Evolutionary conservation across 1,140 invertebrate genomes (phyloP).

Genomic region (Globodera rostochiensis): DNA sequence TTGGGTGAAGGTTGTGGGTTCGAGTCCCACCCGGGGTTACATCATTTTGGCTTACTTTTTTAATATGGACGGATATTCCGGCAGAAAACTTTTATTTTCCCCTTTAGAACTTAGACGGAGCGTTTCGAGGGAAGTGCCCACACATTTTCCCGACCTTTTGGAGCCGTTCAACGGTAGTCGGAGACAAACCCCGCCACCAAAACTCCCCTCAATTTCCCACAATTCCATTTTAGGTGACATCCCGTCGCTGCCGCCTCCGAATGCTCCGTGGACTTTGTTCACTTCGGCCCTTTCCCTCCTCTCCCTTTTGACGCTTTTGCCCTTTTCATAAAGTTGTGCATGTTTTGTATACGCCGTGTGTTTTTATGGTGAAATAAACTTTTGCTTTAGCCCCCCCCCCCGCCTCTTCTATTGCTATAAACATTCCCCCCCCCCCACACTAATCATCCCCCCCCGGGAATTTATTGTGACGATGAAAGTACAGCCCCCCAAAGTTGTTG

Average conservation of each 20-base stretch:
- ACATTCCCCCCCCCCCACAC: neutral
- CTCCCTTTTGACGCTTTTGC: neutral
- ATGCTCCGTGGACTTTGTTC: neutral
- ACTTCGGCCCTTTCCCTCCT: neutral
- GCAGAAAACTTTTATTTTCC: conserved; percentile 4
- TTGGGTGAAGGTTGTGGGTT: too few relatives aligned
- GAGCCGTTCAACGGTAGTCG: neutral
- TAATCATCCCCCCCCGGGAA: neutral
- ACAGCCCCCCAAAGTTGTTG: neutral
- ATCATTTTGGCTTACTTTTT: too few relatives aligned
- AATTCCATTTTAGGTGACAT: neutral
- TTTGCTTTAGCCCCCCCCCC: conserved; percentile 4
- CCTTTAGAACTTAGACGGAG: conserved; percentile 29
- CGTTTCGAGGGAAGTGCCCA: neutral
- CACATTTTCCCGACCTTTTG: neutral
- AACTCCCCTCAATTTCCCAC: neutral
- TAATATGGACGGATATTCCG: neutral
- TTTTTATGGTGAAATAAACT: conserved; percentile 11
- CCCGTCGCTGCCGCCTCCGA: neutral
- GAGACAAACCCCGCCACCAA: neutral
- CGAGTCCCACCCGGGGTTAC: too few relatives aligned
- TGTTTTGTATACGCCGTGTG: neutral
- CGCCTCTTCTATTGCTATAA: neutral
- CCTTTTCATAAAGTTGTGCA: neutral
- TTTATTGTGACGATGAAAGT: neutral